Evolutionary conservation across 1,140 invertebrate genomes (phyloP).

Genomic region (Habropoda laboriosa): DNA sequence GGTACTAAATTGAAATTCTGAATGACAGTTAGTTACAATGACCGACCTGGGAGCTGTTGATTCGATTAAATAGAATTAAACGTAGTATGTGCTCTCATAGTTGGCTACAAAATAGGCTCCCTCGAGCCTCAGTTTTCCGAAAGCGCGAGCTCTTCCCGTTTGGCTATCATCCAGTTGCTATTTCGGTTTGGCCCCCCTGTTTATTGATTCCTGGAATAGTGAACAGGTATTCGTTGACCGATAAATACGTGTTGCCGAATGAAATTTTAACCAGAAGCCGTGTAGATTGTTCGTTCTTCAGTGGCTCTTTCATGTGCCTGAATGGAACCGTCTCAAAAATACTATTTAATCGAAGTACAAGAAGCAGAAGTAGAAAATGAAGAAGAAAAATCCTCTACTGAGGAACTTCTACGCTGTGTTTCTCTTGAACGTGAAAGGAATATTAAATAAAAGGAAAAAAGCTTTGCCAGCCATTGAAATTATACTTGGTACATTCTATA

Average conservation of each 20-base stretch:
- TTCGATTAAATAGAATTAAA: slow-evolving; percentile 49
- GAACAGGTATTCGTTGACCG: slow-evolving; percentile 18
- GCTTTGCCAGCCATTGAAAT: not conserved
- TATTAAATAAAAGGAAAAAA: not conserved
- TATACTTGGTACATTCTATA: not conserved
- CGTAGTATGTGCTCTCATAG: slow-evolving; percentile 1
- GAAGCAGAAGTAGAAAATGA: too few species aligned
- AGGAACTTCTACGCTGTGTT: not conserved
- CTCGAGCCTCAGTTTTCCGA: slow-evolving; percentile 22
- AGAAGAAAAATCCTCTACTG: too few species aligned
- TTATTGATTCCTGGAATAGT: slow-evolving; percentile 25
- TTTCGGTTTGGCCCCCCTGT: not conserved
- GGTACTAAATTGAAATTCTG: not conserved
- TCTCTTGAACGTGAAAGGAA: not conserved
- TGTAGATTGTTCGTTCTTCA: not conserved
- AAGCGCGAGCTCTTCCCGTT: not conserved
- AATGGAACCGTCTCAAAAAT: not conserved
- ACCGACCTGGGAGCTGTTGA: not conserved
- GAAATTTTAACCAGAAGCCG: not conserved
- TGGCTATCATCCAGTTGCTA: slow-evolving; percentile 44
- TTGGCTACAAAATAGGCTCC: slow-evolving; percentile 18
- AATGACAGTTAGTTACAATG: not conserved
- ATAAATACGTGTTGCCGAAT: not conserved
- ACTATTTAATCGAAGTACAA: not conserved
- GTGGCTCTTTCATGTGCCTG: not conserved